Evolutionary conservation across 2,113 vertebrate species (phyloP), one percentile per base, ranked within the genome.

Genomic region (Lates calcarifer): DNA sequence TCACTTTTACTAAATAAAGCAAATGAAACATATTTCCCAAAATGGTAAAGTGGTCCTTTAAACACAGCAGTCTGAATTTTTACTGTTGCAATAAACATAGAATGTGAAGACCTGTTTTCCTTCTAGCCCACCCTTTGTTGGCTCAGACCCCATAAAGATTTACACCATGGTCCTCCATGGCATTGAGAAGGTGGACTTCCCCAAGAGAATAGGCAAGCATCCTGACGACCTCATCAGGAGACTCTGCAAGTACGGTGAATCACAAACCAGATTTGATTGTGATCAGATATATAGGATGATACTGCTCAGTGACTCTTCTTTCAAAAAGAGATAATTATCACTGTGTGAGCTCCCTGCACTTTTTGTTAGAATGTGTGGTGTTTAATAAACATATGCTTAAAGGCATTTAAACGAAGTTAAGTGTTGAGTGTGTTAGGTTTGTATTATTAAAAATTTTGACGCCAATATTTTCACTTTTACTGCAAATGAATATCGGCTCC

Each of bases 161-260:
- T 95, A 95, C 90, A 95, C 94, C 47, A 94, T 93, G 93, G 93
- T 95, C 65, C 93, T 95, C 17, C 90, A 94, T 37, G 95, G 95
- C 55, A 95, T 95, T 22, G 95, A 95, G 70, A 95, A 95, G 66
- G 93, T 95, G 41, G 94, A 95, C 84, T 93, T 95, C 79, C 94
- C 95, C 35, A 95, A 94, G 70, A 90, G 81, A 45, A 93, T 95
- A 29, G 77, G 91, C 63, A 95, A 94, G 57, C 93, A 92, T 11
- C 92, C 95, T 24, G 95, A 95, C 5, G 95, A 95, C 77, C 93
- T 95, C 43, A 94, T 95, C 88, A 92, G 93, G 66, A 94, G 92
- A 80, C 93, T 95, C 45, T 95, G 95, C 95, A 95, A 77, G 95
- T 95, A 84, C 1, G 85, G 26, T 66, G 35, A 63, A 7, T 57